These are phyloP conservation scores for Meteorus cinctellus DNA, from an alignment of 2,888 invertebrate species.

Conservation along the genomic window DNA sequence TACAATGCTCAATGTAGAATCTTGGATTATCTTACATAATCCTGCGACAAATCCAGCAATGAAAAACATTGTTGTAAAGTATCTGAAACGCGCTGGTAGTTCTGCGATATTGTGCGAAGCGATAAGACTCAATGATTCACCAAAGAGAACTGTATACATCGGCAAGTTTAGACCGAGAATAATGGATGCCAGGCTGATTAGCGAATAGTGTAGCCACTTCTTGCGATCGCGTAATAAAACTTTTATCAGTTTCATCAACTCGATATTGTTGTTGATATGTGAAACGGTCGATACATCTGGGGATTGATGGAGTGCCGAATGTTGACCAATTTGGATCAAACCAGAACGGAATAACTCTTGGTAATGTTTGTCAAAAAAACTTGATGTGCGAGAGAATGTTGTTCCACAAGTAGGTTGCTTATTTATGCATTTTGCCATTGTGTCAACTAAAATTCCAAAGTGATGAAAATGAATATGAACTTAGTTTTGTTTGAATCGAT, in stretches of 20 bases:
- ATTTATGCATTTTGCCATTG: constrained; percentile 40
- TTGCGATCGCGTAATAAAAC: constrained; percentile 61
- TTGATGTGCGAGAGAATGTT: constrained; percentile 28
- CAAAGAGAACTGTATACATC: constrained; percentile 69
- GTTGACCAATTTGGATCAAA: constrained; percentile 47
- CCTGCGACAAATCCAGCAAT: constrained; percentile 66
- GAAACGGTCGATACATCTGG: constrained; percentile 34
- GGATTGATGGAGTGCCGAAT: constrained; percentile 40
- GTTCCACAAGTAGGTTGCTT: constrained; percentile 31
- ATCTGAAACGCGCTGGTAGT: constrained; percentile 39
- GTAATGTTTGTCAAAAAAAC: constrained; percentile 37
- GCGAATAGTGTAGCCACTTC: constrained; percentile 65
- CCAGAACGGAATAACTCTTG: constrained; percentile 44
- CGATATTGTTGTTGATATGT: constrained; percentile 16
- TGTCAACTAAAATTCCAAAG: constrained; percentile 30
- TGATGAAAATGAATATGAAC: neutral
- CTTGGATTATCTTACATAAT: constrained; percentile 60
- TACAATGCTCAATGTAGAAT: constrained; percentile 72
- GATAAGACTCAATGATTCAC: constrained; percentile 65
- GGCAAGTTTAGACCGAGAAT: constrained; percentile 68
- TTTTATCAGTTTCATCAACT: constrained; percentile 43
- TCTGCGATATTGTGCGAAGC: constrained; percentile 36
- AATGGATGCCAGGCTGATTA: constrained; percentile 63
- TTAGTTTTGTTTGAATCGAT: neutral
- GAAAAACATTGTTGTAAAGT: constrained; percentile 63